Evolutionary conservation across 2,113 vertebrate species (phyloP).

Genomic region (Acanthisitta chloris): DNA sequence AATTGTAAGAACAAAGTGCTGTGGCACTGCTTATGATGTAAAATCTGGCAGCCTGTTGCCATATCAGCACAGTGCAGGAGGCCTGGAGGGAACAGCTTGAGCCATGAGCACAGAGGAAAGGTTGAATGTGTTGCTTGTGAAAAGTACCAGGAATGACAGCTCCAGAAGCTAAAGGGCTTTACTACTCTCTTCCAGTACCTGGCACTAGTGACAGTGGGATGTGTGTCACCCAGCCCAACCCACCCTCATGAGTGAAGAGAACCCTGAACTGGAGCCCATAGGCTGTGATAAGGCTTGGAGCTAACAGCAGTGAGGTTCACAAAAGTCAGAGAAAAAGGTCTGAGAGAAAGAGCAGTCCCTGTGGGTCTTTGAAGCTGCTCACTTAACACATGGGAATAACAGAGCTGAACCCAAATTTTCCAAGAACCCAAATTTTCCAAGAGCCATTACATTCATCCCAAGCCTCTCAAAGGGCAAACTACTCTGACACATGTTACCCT

Average conservation of each 20-base stretch:
- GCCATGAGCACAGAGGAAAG: background rate
- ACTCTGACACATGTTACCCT: background rate
- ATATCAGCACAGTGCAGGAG: background rate
- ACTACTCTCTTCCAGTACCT: background rate
- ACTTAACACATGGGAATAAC: rapidly evolving
- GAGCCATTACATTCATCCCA: background rate
- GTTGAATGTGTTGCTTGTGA: background rate
- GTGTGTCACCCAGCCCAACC: rapidly evolving
- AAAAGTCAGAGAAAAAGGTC: background rate
- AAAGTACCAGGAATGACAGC: background rate
- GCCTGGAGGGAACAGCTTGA: background rate
- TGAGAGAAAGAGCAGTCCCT: background rate
- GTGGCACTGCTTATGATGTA: background rate
- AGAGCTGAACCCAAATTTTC: background rate
- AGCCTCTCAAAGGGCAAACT: background rate
- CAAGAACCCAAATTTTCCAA: background rate
- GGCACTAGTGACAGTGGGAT: background rate
- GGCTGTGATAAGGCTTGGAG: background rate
- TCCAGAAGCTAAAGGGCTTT: background rate
- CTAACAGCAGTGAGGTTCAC: background rate
- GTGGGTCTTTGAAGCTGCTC: background rate
- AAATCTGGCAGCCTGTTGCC: constrained; percentile 11
- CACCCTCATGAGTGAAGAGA: background rate
- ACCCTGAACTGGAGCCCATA: background rate
- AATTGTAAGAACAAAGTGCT: background rate